Base-by-base conservation (phyloP, 2,113 vertebrate genomes). In the Oryzias celebensis region DNA sequence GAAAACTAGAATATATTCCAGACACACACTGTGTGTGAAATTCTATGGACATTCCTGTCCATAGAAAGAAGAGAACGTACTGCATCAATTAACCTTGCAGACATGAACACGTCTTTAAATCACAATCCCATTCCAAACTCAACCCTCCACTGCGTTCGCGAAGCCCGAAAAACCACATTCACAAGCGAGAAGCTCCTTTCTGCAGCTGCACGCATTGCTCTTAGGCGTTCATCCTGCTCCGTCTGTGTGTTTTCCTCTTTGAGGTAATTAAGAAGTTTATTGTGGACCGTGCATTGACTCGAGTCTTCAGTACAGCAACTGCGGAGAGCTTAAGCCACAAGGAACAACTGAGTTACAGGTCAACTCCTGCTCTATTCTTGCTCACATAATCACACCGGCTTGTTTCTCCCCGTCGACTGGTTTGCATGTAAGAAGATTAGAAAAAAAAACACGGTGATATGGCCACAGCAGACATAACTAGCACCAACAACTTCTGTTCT, bases 151-250 rank as follows among this genome's bases (percentile, higher is more conserved):
- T 36, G 8, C 36, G 0, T 12, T 36, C 26, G 7, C 26, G 3
- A 36, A 36, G 10, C 36, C 73, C 74, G 78, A 71, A 72, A 52
- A 68, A 71, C 74, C 73, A 68, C 81, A 83, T 85, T 86, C 85
- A 79, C 75, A 58, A 83, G 59, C 75, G 75, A 73, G 83, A 78
- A 85, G 83, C 80, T 84, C 69, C 82, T 70, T 70, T 62, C 64
- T 52, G 53, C 59, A 73, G 62, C 26, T 26, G 65, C 70, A 72
- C 24, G 36, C 58, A 53, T 68, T 71, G 23, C 77, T 83, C 66
- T 72, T 71, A 65, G 53, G 58, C 46, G 52, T 54, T 26, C 42
- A 71, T 22, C 23, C 22, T 64, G 16, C 43, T 57, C 61, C 13
- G 22, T 56, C 23, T 61, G 16, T 22, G 50, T 54, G 23, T 22